Evolutionary conservation across 2,113 vertebrate genomes (phyloP).

Genomic region (Myiopsitta monachus): DNA sequence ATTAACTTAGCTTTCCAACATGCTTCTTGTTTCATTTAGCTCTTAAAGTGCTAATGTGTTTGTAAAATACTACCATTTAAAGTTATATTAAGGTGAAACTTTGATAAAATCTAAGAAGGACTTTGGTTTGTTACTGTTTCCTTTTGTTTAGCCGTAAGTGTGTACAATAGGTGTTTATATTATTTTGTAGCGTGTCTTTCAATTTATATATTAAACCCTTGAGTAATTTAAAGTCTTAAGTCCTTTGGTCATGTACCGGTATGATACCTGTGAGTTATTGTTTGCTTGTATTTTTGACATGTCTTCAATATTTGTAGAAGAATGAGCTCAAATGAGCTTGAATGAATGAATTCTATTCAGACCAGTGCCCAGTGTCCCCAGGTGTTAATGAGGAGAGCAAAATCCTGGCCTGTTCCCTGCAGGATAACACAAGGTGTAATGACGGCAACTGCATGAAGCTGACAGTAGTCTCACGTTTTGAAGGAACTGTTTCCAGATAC

Average conservation of each 20-base stretch:
- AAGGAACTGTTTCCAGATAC: neutral
- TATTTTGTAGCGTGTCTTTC: neutral
- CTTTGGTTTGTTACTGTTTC: neutral
- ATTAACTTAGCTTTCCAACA: neutral
- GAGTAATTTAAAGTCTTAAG: neutral
- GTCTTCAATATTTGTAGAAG: neutral
- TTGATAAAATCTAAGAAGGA: neutral
- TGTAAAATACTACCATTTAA: neutral
- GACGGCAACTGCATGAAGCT: neutral
- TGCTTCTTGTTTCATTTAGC: neutral
- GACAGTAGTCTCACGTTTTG: neutral
- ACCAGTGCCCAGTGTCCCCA: neutral
- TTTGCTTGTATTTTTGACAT: neutral
- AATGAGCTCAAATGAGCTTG: neutral
- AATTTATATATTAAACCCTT: neutral
- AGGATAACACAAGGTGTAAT: neutral
- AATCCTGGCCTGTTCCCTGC: neutral
- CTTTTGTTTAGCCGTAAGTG: neutral
- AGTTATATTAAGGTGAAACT: neutral
- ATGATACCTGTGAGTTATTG: neutral
- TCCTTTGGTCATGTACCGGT: fast-evolving
- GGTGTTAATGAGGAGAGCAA: neutral
- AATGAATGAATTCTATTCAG: neutral
- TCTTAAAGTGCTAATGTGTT: neutral
- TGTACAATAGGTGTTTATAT: neutral